phyloP scores from a whole-genome alignment of 1,140 invertebrate species.

The Drosophila prosaltans region DNA sequence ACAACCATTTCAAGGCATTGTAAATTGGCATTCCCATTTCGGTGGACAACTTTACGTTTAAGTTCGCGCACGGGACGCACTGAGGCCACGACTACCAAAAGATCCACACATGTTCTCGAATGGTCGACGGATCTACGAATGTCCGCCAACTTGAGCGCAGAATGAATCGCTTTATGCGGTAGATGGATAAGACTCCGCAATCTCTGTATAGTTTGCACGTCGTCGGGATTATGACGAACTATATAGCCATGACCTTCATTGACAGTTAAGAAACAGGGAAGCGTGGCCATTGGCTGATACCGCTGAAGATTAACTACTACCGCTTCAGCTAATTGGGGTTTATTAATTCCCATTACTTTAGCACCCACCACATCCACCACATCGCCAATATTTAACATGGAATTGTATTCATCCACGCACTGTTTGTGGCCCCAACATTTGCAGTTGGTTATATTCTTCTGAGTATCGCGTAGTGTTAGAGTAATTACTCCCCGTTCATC shows the following conservation, averaged over 20 bases:
- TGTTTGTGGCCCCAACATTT: slow-evolving; percentile 68
- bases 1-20: slow-evolving; percentile 83
- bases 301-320: slow-evolving; percentile 52
- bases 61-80: slow-evolving; percentile 76
- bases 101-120: slow-evolving; percentile 60
- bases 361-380: slow-evolving; percentile 60
- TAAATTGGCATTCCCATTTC: slow-evolving; percentile 43
- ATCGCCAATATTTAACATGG: slow-evolving; percentile 61
- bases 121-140: slow-evolving; percentile 52
- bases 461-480: slow-evolving; percentile 69
- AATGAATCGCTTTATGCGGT: slow-evolving; percentile 84
- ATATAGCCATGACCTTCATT: slow-evolving; percentile 85
- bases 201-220: slow-evolving; percentile 70
- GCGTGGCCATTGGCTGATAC: slow-evolving; percentile 84
- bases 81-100: slow-evolving; percentile 81
- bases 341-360: slow-evolving; percentile 38
- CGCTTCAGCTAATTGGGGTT: neutral
- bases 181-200: slow-evolving; percentile 62
- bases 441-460: slow-evolving; percentile 64
- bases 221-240: slow-evolving; percentile 69
- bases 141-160: slow-evolving; percentile 81
- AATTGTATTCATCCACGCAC: slow-evolving; percentile 58
- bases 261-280: slow-evolving; percentile 84
- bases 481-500: slow-evolving; percentile 64
- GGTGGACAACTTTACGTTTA: slow-evolving; percentile 51